Percentiles rank a stretch among this genome's conserved stretches.
phyloP scores from a whole-genome alignment of 2,888 invertebrate genomes.

The Sinotaia quadrata region DNA sequence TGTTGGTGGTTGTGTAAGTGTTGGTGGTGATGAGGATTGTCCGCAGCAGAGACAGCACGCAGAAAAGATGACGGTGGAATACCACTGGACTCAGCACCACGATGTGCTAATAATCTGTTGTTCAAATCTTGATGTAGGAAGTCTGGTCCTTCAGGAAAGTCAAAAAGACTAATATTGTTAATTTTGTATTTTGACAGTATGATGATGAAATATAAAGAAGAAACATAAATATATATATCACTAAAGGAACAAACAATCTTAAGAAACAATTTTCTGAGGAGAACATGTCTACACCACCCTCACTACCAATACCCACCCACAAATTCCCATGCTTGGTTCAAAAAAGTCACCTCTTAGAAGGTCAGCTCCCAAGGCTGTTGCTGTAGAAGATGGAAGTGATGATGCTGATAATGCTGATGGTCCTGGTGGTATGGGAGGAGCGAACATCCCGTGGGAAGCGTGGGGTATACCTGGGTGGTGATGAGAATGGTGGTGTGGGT shows the following conservation, averaged over 20 bases:
- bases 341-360: constrained; percentile 40
- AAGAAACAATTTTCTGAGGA: too few relatives aligned
- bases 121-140: constrained; percentile 61
- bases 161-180: background rate
- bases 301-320: too few relatives aligned
- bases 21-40: constrained; percentile 49
- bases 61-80: constrained; percentile 48
- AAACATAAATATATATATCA: too few relatives aligned
- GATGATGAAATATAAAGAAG: too few relatives aligned
- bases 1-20: constrained; percentile 61
- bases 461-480: constrained; percentile 37
- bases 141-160: constrained; percentile 52
- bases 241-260: too few relatives aligned
- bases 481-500: constrained; percentile 37
- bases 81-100: constrained; percentile 29
- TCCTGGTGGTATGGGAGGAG: constrained; percentile 58
- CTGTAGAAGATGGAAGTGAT: constrained; percentile 23
- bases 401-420: constrained; percentile 47
- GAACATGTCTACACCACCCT: too few relatives aligned
- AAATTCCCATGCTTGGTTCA: background rate
- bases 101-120: constrained; percentile 56
- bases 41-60: constrained; percentile 31
- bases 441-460: constrained; percentile 51
- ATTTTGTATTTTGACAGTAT: too few relatives aligned
- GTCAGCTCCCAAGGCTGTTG: constrained; percentile 31